These are phyloP conservation scores for Empis livida DNA, from an alignment of 2,888 invertebrate genomes.

Conservation along the genomic window DNA sequence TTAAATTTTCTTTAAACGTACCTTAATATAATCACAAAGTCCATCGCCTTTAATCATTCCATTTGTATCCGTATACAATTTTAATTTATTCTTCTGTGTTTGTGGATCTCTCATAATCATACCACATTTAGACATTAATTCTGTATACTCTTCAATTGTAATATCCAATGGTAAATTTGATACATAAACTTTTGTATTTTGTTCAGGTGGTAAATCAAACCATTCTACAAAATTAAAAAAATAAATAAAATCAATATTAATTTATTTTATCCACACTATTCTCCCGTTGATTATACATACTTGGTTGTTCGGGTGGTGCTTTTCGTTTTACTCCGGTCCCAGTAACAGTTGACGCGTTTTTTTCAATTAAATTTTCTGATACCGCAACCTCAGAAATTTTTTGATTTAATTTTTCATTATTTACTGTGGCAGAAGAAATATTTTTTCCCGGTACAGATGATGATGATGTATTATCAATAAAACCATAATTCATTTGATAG, in stretches of 20 bases:
- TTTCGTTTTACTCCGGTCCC: conserved; percentile 34
- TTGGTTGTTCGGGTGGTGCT: conserved; percentile 38
- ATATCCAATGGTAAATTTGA: conserved; percentile 79
- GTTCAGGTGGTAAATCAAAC: conserved; percentile 82
- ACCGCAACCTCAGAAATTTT: conserved; percentile 20
- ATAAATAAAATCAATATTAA: conserved; percentile 1
- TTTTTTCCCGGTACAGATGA: conserved; percentile 14
- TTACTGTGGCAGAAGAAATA: conserved; percentile 16
- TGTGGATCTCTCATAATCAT: conserved; percentile 78
- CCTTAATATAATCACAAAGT: conserved; percentile 89
- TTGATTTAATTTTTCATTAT: conserved; percentile 18
- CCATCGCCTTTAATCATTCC: conserved; percentile 91
- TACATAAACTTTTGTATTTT: conserved; percentile 94
- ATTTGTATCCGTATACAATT: conserved; percentile 74
- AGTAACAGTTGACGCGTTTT: conserved; percentile 6
- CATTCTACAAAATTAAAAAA: conserved; percentile 45
- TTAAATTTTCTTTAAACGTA: conserved; percentile 30
- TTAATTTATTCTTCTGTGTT: conserved; percentile 72
- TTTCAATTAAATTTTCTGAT: conserved; percentile 21
- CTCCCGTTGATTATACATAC: conserved; percentile 20
- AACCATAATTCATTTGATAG: conserved; percentile 93
- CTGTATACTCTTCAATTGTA: conserved; percentile 78
- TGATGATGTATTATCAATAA: conserved; percentile 46
- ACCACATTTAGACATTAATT: conserved; percentile 93
- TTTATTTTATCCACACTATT: neutral